phyloP scores from a whole-genome alignment of 2,113 vertebrate genomes.

The Phalacrocorax aristotelis region DNA sequence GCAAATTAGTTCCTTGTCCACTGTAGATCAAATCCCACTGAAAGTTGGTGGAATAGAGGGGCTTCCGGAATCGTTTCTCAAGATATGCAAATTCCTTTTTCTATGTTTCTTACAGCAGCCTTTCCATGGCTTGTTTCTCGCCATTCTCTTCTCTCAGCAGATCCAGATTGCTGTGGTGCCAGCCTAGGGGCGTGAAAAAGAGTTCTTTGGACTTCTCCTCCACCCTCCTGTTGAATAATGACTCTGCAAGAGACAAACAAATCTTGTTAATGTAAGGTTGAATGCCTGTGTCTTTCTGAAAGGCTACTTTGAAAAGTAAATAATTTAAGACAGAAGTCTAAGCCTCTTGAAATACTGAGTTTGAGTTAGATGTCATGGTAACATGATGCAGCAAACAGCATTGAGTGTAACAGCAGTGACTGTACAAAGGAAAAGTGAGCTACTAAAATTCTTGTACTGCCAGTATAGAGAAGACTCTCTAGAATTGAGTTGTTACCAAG shows the following conservation, averaged over 20 bases:
- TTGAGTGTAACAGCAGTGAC: neutral
- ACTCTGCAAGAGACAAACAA: constrained; percentile 77
- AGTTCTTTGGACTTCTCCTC: constrained; percentile 97
- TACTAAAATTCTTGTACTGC: neutral
- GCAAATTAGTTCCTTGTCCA: neutral
- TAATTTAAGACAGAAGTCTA: neutral
- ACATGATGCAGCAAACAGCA: neutral
- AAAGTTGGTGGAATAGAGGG: neutral
- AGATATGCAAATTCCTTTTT: neutral
- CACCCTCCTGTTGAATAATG: constrained; percentile 94
- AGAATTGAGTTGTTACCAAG: neutral
- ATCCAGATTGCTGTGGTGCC: constrained; percentile 97
- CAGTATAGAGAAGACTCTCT: neutral
- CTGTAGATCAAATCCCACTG: neutral
- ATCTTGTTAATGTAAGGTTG: neutral
- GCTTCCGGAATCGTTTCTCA: neutral
- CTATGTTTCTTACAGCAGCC: constrained; percentile 87
- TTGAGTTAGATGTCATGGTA: neutral
- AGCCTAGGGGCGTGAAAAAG: constrained; percentile 93
- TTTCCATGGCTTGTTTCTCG: constrained; percentile 98
- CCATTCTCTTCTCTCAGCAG: constrained; percentile 96
- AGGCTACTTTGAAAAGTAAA: neutral
- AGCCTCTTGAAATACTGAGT: neutral
- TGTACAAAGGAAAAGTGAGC: neutral
- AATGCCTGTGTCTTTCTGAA: neutral